Evolutionary conservation across 1,140 invertebrate genomes (phyloP), one percentile per base, ranked within the genome.

Genomic region (Brachionus rubens): DNA sequence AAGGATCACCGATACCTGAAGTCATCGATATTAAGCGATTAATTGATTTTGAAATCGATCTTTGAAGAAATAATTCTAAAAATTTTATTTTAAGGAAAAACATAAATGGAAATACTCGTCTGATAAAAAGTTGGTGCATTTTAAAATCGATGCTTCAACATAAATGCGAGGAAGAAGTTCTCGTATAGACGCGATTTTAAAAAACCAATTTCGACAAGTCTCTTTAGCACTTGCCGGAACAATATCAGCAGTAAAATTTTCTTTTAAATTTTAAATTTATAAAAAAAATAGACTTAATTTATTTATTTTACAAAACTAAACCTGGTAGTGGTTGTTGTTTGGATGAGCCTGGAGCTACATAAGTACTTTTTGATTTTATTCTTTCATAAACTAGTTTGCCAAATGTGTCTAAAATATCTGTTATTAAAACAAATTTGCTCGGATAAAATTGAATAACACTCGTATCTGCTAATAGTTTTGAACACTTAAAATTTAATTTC

Each of bases 121-220:
- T 47, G 88, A 88, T 59, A 94, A 86, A 85, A 95, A 96, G 77
- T 88, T 89, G 80, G 95, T 96, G 67, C 92, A 95, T 82, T 91
- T 93, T 21, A 98, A 85, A 77, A 98, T 89, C 7, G 94, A 90
- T 86, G 93, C 90, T 88, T 98, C 94, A 77, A 97, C 90, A 84
- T 95, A 97, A 7, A 98, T 86, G 36, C 94, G 87, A n/a, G 95
- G 94, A 21, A 98, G 87, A 12, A 98, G 83, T 86, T 98, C 96
- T 80, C 94, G 87, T 78, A 98, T 97, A 0, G 94, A 97, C 1
- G 94, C 92, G 82, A 98, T 95, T 88, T 98, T 98, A 84, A 93
- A 97, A 85, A 98, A 95, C 96, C 96, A 98, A 87, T 98, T 98
- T 77, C 92, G 89, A 83, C 94, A 96, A 7, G 93, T 98, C 86